phyloP scores from a whole-genome alignment of 2,797 vertebrate genomes.

The Crocidura indochinensis region DNA sequence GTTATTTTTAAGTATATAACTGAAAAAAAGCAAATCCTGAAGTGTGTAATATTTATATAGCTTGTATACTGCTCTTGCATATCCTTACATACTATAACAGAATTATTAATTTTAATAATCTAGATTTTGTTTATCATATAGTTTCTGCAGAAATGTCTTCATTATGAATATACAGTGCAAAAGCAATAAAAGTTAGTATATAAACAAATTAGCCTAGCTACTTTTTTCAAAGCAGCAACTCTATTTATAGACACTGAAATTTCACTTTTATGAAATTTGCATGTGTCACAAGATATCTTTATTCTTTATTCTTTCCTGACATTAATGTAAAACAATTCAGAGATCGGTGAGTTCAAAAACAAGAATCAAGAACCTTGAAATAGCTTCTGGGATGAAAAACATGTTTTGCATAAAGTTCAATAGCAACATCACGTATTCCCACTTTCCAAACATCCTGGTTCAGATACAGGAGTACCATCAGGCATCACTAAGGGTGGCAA shows the following conservation, averaged over 20 bases:
- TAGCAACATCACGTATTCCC: no score
- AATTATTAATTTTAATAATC: not conserved
- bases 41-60: not conserved
- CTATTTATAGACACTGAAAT: not conserved
- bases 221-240: not conserved
- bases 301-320: no score
- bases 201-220: not conserved
- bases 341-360: not conserved
- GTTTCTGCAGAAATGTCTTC: constrained; percentile 24
- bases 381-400: no score
- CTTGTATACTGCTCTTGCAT: not conserved
- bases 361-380: not conserved
- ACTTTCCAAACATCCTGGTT: no score
- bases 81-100: not conserved
- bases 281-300: no score
- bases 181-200: not conserved
- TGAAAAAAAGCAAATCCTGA: not conserved
- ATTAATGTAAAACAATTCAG: no score
- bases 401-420: no score
- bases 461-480: no score
- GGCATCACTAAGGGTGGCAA: no score
- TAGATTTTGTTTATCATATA: not conserved
- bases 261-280: no score
- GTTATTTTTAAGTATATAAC: not conserved
- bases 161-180: not conserved